Conservation (phyloP, 1,140 invertebrate species). For the Ceratoteleas bidentatus region DNA sequence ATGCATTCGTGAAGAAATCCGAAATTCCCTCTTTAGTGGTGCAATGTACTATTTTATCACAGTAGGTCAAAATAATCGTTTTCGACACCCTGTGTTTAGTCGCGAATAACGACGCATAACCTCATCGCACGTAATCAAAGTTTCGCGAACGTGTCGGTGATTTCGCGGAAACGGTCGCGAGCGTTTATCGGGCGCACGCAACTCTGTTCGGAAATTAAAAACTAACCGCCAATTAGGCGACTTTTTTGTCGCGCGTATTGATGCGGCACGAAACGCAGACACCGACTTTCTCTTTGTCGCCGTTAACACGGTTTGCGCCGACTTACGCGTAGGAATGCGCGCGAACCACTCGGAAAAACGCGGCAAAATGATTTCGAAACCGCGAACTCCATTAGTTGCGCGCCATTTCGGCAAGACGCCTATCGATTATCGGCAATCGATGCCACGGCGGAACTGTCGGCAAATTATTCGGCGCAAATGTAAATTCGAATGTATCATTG, state of each 20-base stretch:
- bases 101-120: background rate
- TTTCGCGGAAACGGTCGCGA: slow-evolving; percentile 2
- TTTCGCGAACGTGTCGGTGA: slow-evolving; percentile 9
- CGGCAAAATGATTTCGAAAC: slow-evolving; percentile 31
- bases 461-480: slow-evolving; percentile 30
- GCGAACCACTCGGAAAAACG: slow-evolving; percentile 16
- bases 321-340: slow-evolving; percentile 19
- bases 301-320: slow-evolving; percentile 13
- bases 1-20: too few species aligned
- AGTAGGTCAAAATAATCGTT: background rate
- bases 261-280: slow-evolving; percentile 12
- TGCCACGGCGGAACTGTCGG: slow-evolving; percentile 4
- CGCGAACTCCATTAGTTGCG: slow-evolving; percentile 1
- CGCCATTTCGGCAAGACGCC: slow-evolving; percentile 6
- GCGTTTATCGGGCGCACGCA: background rate
- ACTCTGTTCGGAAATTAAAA: background rate
- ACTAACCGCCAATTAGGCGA: slow-evolving; percentile 2
- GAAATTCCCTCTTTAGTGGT: background rate
- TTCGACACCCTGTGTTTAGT: background rate
- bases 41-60: too few species aligned
- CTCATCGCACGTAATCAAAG: background rate
- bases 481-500: slow-evolving; percentile 23
- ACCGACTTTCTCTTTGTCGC: slow-evolving; percentile 29
- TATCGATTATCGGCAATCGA: slow-evolving; percentile 44
- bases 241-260: slow-evolving; percentile 22